Evolutionary conservation across 1,140 invertebrate species (phyloP), one percentile per base, ranked within the genome.

Genomic region (Drosophila sechellia): DNA sequence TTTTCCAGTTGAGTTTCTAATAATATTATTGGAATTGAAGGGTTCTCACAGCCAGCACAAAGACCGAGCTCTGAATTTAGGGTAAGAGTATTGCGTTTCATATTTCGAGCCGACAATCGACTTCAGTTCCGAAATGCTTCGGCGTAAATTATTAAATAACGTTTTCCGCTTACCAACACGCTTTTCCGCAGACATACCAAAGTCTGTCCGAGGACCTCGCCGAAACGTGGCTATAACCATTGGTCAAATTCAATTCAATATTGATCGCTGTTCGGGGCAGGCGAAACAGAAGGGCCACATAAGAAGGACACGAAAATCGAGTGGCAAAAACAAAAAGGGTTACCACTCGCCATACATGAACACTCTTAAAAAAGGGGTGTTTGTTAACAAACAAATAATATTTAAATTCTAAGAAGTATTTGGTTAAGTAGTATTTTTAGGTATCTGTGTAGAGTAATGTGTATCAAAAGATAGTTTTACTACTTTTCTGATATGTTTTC

Each of bases 231-330:
- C 49, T 50, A 42, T 45, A 68, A 61, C 79, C 59, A 77, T 84
- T 89, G 68, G 49, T 80, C 68, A 80, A 89, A 84, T 80, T 71
- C 72, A 80, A 89, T 89, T 84, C 68, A 80, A 70, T 89, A 89
- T 89, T 89, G 84, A 89, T 89, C 73, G 79, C 46, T 61, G 3
- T 46, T 48, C 40, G 59, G 27, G 66, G 48, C 43, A 55, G 65
- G 39, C 27, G 35, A 52, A 72, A 58, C 35, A 35, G 31, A 42
- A 27, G 25, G 45, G 25, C 13, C 31, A 22, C 57, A 25, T 59
- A 55, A 64, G 66, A 80, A 61, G 81, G 54, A 70, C 68, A 70
- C 43, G 42, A 58, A 65, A 87, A 76, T 71, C 75, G 65, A 87
- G 75, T 35, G 31, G n/a, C 34, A 49, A 10, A 39, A 49, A 57